Conservation (phyloP, 2,113 vertebrate genomes). For the Tachysurus vachellii region DNA sequence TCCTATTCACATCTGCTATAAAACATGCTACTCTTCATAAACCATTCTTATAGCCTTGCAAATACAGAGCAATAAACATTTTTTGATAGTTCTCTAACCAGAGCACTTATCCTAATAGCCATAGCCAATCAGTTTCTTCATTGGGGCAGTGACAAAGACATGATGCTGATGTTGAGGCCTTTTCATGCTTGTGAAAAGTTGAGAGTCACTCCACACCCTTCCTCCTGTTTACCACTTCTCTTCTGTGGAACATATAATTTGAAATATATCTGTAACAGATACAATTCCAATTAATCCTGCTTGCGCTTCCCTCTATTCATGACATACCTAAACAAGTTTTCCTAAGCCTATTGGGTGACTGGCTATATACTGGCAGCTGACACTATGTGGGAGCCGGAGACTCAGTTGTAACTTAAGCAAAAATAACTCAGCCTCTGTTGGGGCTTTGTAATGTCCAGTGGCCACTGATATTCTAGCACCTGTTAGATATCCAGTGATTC, state of each 20-base stretch:
- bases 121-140: background rate
- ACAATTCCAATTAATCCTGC: slow-evolving; percentile 5
- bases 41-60: background rate
- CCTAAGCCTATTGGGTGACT: background rate
- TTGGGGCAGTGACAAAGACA: background rate
- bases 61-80: background rate
- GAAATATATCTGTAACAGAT: slow-evolving; percentile 36
- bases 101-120: background rate
- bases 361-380: background rate
- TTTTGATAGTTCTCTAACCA: background rate
- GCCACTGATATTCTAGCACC: slow-evolving; percentile 33
- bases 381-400: slow-evolving; percentile 9
- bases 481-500: slow-evolving; percentile 27
- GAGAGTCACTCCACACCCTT: slow-evolving; percentile 29
- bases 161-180: background rate
- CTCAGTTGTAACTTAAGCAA: slow-evolving; percentile 19
- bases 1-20: background rate
- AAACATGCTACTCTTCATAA: background rate
- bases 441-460: slow-evolving; percentile 13
- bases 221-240: slow-evolving; percentile 44
- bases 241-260: slow-evolving; percentile 48
- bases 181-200: slow-evolving; percentile 27
- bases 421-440: slow-evolving; percentile 26
- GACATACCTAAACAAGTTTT: slow-evolving; percentile 5
- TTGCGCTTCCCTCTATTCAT: background rate